Evolutionary conservation across 2,888 invertebrate species (phyloP), one percentile per base, ranked within the genome.

Genomic region (Eristalinus sepulchralis): DNA sequence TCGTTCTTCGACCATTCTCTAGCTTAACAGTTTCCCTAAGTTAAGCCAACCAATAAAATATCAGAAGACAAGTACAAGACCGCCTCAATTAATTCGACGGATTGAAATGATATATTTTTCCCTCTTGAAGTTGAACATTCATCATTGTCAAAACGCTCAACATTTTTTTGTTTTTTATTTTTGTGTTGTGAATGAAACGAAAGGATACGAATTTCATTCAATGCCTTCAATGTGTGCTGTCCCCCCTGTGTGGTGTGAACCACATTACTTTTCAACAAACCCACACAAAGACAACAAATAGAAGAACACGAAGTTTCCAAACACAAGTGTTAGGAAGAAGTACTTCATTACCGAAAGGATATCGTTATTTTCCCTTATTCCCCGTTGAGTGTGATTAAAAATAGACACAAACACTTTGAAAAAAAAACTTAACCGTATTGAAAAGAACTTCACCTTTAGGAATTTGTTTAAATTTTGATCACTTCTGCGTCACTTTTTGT

Each of bases 161-260:
- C 27, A 27, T 27, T 27, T 27, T 27, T 27, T 27, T 5, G 27
- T 2, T 27, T 2, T 27, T 27, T 5, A 3, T 27, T 27, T 27
- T 27, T 39, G 13, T 17, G 1, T n/a, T 17, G 47, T 17, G 47
- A 17, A 47, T 47, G 47, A 47, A 47, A 17, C 47, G 17, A 17
- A 47, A 47, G 47, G 47, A 47, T n/a, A 47, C 47, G 47, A 67
- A 55, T 59, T 70, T 11, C 33, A 34, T 57, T 57, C 34, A 57
- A 68, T n/a, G 57, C 22, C 59, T 9, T 27, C 70, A 36, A 20
- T 24, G 36, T 36, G 24, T 68, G 34, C 34, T 27, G 27, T 27
- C 27, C 34, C 34, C 34, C 34, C 34, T 10, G 13, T 13, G 39
- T 39, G n/a, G 47, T 47, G 39, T 47, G n/a, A 17, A 8, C n/a